A percentile compares a stretch with the other conserved stretches of the same genome.
Evolutionary conservation across 2,113 vertebrate genomes (phyloP).

Genomic region (Oncorhynchus clarkii): DNA sequence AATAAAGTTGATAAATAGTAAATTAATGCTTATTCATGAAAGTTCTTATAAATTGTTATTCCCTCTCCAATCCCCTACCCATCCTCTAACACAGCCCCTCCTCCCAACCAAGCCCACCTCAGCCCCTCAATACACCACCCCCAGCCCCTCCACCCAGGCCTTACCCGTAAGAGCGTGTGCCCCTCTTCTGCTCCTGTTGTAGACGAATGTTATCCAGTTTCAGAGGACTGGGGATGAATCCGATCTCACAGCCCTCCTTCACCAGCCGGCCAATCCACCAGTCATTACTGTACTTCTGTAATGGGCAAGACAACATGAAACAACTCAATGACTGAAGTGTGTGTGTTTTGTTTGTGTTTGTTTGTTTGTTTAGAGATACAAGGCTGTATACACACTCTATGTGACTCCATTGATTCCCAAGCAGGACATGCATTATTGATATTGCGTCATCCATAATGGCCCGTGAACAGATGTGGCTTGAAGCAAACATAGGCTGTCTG

Average conservation of each 20-base stretch:
- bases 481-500: too few relatives aligned
- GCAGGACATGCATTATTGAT: too few relatives aligned
- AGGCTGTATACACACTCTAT: too few relatives aligned
- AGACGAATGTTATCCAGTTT: constrained; percentile 92
- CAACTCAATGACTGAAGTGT: background rate
- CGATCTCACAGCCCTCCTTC: constrained; percentile 96
- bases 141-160: constrained; percentile 18
- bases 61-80: too few relatives aligned
- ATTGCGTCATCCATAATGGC: too few relatives aligned
- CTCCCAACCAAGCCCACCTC: constrained; percentile 75
- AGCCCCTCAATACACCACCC: background rate
- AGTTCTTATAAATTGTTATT: too few relatives aligned
- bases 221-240: constrained; percentile 95
- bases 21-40: too few relatives aligned
- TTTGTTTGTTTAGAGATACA: too few relatives aligned
- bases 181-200: constrained; percentile 93
- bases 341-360: background rate
- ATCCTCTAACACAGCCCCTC: too few relatives aligned
- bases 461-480: too few relatives aligned
- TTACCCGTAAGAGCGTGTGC: constrained; percentile 89
- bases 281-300: constrained; percentile 97
- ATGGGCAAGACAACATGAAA: background rate
- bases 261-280: constrained; percentile 98
- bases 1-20: constrained; percentile 34
- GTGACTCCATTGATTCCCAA: too few relatives aligned